phyloP scores from a whole-genome alignment of 1,140 invertebrate species.

The Sarcophaga peregrina region DNA sequence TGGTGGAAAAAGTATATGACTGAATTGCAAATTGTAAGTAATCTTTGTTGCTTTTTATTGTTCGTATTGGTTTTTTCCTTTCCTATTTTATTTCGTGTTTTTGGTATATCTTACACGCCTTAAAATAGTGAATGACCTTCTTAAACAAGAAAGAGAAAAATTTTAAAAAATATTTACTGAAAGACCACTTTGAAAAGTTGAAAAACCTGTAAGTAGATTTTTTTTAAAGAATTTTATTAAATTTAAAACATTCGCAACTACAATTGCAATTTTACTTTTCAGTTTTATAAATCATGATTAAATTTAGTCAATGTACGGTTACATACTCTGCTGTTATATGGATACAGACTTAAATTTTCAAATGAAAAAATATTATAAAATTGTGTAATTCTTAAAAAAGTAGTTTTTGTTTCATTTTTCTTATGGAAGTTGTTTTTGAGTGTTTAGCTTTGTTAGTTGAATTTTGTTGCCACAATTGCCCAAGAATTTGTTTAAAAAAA shows the following conservation, averaged over 20 bases:
- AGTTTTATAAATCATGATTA: background rate
- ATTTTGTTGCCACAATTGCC: constrained; percentile 18
- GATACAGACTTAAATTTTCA: background rate
- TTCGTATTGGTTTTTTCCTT: background rate
- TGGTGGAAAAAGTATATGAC: constrained; percentile 98
- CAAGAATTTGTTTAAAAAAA: constrained; percentile 10
- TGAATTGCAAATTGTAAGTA: constrained; percentile 86
- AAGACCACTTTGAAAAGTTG: background rate
- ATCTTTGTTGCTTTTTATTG: background rate
- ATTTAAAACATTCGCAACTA: background rate
- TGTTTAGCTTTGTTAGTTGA: background rate
- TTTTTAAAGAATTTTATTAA: constrained; percentile 23
- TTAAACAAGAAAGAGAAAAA: background rate
- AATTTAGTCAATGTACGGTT: constrained; percentile 15
- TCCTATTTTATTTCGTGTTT: too few relatives aligned
- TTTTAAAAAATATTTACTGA: background rate
- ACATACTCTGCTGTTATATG: background rate
- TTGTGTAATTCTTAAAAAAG: constrained; percentile 23
- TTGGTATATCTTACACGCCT: background rate
- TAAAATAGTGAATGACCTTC: constrained; percentile 5
- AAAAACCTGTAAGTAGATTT: background rate
- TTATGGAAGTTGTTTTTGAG: background rate
- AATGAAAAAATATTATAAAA: background rate
- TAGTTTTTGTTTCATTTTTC: background rate
- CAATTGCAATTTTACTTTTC: background rate